Conservation (phyloP, 2,113 vertebrate genomes). For the Cavia aperea region DNA sequence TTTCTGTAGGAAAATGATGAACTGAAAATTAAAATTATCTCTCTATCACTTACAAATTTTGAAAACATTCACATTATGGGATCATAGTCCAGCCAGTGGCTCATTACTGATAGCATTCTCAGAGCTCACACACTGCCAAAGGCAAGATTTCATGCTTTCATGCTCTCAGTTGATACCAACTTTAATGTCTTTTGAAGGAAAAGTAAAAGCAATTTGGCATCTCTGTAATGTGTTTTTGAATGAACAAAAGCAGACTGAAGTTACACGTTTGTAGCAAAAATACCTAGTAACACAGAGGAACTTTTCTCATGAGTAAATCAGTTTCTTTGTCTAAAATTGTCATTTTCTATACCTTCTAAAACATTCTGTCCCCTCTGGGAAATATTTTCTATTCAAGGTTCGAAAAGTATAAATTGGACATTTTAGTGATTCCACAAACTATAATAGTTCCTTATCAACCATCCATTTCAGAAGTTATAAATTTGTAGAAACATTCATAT, state of each 20-base stretch:
- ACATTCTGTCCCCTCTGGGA: accelerated
- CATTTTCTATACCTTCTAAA: background rate
- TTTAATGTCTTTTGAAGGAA: background rate
- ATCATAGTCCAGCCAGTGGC: background rate
- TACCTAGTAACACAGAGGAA: too few species aligned
- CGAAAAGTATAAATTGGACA: background rate
- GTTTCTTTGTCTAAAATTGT: background rate
- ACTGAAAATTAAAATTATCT: background rate
- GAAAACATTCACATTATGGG: background rate
- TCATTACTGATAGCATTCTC: too few species aligned
- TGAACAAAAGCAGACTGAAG: too few species aligned
- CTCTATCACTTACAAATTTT: background rate
- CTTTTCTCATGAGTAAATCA: background rate
- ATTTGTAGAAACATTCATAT: accelerated
- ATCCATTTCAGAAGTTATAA: background rate
- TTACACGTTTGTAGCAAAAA: background rate
- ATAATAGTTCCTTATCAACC: background rate
- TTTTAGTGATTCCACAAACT: background rate
- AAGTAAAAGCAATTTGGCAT: background rate
- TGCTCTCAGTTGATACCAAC: background rate
- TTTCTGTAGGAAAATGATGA: background rate
- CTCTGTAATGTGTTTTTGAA: background rate
- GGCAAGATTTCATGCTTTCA: too few species aligned
- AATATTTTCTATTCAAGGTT: background rate
- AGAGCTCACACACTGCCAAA: background rate